These are phyloP conservation scores for Lepilemur septentrionalis DNA, from an alignment of 2,797 vertebrate species.

Conservation along the genomic window DNA sequence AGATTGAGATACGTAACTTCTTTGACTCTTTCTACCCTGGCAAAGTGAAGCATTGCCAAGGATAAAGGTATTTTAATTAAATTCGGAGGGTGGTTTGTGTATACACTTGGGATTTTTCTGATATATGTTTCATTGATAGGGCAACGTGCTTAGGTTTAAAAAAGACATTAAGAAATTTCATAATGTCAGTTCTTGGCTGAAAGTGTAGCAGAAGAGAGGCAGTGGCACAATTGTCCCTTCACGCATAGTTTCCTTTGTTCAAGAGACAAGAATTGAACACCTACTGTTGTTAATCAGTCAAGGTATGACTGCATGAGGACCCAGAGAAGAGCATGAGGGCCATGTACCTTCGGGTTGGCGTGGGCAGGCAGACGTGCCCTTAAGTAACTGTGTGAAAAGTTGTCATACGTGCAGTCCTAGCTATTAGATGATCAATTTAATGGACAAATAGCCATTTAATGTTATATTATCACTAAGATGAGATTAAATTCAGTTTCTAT, in stretches of 20 bases:
- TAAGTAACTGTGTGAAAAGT: accelerated
- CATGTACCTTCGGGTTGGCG: accelerated
- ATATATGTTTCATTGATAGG: not conserved
- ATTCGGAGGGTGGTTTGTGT: not conserved
- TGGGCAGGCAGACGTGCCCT: not conserved
- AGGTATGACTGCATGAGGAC: not conserved
- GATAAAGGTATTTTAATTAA: not conserved
- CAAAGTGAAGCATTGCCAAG: not conserved
- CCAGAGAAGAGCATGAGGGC: accelerated
- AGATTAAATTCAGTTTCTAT: not conserved
- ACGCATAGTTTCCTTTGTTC: not conserved
- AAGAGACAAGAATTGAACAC: not conserved
- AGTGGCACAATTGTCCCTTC: not conserved
- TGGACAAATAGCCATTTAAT: not conserved
- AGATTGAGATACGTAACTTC: not conserved
- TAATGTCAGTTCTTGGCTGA: not conserved
- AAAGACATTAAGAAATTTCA: not conserved
- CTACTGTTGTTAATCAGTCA: accelerated
- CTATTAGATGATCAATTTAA: not conserved
- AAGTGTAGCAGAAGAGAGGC: not conserved
- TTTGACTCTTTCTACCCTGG: not conserved
- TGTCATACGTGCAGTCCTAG: accelerated
- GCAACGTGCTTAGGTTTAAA: not conserved
- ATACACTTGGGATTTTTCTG: not conserved
- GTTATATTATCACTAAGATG: not conserved